Evolutionary conservation across 2,888 invertebrate species (phyloP), one percentile per base, ranked within the genome.

Genomic region (Drosophila testacea): DNA sequence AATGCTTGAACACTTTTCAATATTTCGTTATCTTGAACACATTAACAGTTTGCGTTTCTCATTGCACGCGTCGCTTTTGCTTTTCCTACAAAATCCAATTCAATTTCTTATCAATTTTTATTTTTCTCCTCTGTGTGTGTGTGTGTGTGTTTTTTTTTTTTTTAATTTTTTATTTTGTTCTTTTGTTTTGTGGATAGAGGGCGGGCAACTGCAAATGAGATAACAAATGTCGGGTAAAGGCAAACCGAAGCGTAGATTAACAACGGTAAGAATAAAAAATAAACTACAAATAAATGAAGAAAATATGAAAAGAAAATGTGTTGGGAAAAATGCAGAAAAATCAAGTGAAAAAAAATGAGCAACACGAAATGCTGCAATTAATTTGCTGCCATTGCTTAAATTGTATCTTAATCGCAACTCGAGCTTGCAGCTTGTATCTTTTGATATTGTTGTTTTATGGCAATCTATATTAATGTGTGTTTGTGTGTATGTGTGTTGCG

Each of bases 191-290:
- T 48, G 22, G 27, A 0, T 10, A 10, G 28, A 6, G 28, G n/a
- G n/a, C 28, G 48, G 38, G 38, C 54, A 27, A n/a, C 65, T 13
- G 60, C 48, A 9, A 41, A 39, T 61, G 44, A 56, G 85, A 83
- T 85, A 85, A 85, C 61, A 77, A 77, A 85, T 85, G 83, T 70
- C 71, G 61, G 72, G 73, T 57, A 82, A 85, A 71, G 73, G 80
- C 64, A 83, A 69, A 73, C 36, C 76, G 32, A 71, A 73, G 34
- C 72, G 83, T 54, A 65, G 75, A 63, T 52, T 69, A 60, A 83
- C 82, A 69, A 85, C 83, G 83, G 85, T 83, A 67, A 77, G 81
- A n/a, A 13, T 3, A 32, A 32, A 32, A 79, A n/a, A 13, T 3
- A 32, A 32, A 32, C 22, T 22, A 22, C 7, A 39, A 28, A 48